Evolutionary conservation across 2,797 vertebrate species (phyloP).

Genomic region (Chaenodraco wilsoni): DNA sequence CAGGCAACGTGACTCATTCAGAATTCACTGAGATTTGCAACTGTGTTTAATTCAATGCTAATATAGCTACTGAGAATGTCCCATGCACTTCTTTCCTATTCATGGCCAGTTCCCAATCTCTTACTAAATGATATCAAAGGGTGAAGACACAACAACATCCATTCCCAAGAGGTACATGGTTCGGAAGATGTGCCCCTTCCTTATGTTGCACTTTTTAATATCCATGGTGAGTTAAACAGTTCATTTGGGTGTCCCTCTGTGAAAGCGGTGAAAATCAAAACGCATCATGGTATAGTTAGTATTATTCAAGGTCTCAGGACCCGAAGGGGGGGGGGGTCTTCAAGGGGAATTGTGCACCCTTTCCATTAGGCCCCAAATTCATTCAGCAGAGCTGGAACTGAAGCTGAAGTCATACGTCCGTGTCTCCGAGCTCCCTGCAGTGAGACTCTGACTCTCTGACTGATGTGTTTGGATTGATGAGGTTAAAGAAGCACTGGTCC

Average conservation of each 20-base stretch:
- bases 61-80: constrained; percentile 3
- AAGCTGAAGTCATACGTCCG: constrained; percentile 65
- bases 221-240: constrained; percentile 33
- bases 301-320: constrained; percentile 33
- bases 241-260: constrained; percentile 15
- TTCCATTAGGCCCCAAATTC: constrained; percentile 37
- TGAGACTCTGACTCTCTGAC: constrained; percentile 48
- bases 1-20: constrained; percentile 7
- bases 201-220: constrained; percentile 50
- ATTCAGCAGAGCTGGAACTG: constrained; percentile 47
- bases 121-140: constrained; percentile 38
- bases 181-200: constrained; percentile 9
- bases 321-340: constrained; percentile 8
- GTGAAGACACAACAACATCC: constrained; percentile 46
- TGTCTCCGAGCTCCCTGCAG: constrained; percentile 56
- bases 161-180: constrained; percentile 45
- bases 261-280: constrained; percentile 27
- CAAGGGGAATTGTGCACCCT: constrained; percentile 16
- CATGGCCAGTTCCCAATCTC: constrained; percentile 23
- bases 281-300: constrained; percentile 14
- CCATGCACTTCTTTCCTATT: constrained; percentile 27
- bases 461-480: constrained; percentile 64
- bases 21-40: constrained; percentile 23
- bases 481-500: constrained; percentile 63
- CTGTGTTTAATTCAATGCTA: background rate